These are phyloP conservation scores for Penaeus chinensis DNA, from an alignment of 1,140 invertebrate genomes.

Conservation along the genomic window DNA sequence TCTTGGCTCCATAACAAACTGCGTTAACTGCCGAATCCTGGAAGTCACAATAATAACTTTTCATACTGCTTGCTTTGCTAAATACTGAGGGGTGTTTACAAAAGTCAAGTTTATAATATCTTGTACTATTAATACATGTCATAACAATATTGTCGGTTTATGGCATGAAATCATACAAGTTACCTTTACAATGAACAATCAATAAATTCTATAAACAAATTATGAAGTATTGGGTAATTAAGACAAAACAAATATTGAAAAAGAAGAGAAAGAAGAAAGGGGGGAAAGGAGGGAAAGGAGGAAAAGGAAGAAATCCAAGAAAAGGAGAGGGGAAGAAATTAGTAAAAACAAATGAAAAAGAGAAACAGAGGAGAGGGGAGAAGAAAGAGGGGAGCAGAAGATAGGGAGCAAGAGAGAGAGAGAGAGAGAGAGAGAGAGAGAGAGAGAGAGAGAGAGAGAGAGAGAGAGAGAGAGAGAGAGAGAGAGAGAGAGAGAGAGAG, in stretches of 20 bases:
- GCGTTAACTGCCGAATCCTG: conserved; percentile 81
- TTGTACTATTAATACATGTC: neutral
- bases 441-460: no score
- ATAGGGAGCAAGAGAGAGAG: neutral
- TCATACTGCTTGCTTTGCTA: no score
- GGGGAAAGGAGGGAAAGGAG: neutral
- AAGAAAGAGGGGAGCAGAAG: neutral
- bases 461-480: no score
- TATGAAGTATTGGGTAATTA: no score
- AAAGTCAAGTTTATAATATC: neutral
- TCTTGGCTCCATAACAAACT: conserved; percentile 95
- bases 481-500: no score
- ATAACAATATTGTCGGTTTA: neutral
- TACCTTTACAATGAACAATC: no score
- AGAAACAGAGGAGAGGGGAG: neutral
- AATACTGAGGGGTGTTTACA: no score
- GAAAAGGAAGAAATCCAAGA: no score
- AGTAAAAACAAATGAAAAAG: neutral
- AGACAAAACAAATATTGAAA: neutral
- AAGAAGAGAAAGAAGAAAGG: neutral
- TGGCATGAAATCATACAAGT: no score
- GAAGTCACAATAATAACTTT: no score
- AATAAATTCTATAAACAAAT: no score
- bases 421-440: no score
- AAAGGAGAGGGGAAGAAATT: neutral